phyloP scores from a whole-genome alignment of 92 coral and sea anemone genomes.

The Meandrina meandrites region DNA sequence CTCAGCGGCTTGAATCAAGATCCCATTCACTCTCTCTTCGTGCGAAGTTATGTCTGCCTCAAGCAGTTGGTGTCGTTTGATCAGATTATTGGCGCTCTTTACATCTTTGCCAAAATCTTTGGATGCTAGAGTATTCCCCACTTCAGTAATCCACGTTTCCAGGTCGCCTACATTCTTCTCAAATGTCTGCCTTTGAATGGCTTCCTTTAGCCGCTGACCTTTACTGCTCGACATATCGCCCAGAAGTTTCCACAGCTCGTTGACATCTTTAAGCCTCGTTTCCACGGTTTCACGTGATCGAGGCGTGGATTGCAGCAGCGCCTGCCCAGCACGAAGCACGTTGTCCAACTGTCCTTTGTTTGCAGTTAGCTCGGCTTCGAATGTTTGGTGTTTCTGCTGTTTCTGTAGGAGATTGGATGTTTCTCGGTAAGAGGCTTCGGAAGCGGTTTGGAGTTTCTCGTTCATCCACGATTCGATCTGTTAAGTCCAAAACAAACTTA shows the following conservation, averaged over 20 bases:
- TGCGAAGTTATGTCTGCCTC: constrained; percentile 78
- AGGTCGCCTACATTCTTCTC: constrained; percentile 88
- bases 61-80: constrained; percentile 76
- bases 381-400: constrained; percentile 90
- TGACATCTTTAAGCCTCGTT: constrained; percentile 76
- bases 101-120: constrained; percentile 89
- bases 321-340: constrained; percentile 66
- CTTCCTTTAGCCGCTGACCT: constrained; percentile 85
- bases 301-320: constrained; percentile 52
- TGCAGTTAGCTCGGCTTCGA: constrained; percentile 92
- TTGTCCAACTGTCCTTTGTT: constrained; percentile 83
- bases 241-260: constrained; percentile 87
- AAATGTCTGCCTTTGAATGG: constrained; percentile 87
- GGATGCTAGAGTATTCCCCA: constrained; percentile 64
- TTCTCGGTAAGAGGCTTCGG: constrained; percentile 93
- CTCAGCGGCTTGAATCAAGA: constrained; percentile 80
- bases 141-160: constrained; percentile 83
- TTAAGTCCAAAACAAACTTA: neutral
- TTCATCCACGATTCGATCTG: constrained; percentile 96
- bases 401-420: constrained; percentile 83
- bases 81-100: constrained; percentile 67
- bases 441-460: constrained; percentile 85
- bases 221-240: constrained; percentile 72
- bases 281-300: constrained; percentile 74
- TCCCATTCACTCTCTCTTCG: constrained; percentile 84